These are phyloP conservation scores for Protonemura montana DNA, from an alignment of 2,888 invertebrate species.

Conservation along the genomic window DNA sequence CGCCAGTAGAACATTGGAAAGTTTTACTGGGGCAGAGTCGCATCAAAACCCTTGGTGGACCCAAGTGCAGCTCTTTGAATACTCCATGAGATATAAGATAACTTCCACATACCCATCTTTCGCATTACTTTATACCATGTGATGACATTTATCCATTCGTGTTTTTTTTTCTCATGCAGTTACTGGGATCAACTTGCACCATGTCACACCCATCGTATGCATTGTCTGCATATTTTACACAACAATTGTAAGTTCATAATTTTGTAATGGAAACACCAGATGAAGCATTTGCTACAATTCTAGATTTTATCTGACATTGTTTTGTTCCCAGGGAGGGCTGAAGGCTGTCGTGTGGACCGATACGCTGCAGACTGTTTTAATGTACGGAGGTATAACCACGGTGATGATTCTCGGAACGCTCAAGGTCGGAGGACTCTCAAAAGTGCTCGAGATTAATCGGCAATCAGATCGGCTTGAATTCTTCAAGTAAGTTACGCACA, in stretches of 20 bases:
- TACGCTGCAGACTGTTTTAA: conserved; percentile 75
- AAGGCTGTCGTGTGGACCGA: conserved; percentile 86
- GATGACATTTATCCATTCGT: not conserved
- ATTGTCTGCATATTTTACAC: conserved; percentile 62
- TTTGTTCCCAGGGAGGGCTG: conserved; percentile 70
- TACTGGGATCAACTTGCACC: conserved; percentile 52
- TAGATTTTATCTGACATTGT: too few relatives aligned
- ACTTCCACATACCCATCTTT: too few relatives aligned
- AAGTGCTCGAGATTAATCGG: conserved; percentile 68
- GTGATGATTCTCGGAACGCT: conserved; percentile 72
- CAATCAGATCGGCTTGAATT: conserved; percentile 73
- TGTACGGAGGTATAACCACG: conserved; percentile 74
- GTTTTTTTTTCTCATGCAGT: not conserved
- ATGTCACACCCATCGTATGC: conserved; percentile 58
- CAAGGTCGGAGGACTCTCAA: conserved; percentile 69
- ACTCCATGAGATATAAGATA: too few relatives aligned
- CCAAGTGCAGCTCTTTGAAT: too few relatives aligned
- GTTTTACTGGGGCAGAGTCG: too few relatives aligned
- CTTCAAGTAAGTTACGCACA: conserved; percentile 67
- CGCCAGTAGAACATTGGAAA: too few relatives aligned
- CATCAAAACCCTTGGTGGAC: too few relatives aligned
- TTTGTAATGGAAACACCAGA: too few relatives aligned
- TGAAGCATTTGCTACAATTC: too few relatives aligned
- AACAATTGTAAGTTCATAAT: conserved; percentile 57
- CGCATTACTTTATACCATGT: too few relatives aligned